Percentiles rank a stretch among this genome's conserved stretches.
Conservation (phyloP, 2,888 invertebrate genomes). For the Eilema griseolum region DNA sequence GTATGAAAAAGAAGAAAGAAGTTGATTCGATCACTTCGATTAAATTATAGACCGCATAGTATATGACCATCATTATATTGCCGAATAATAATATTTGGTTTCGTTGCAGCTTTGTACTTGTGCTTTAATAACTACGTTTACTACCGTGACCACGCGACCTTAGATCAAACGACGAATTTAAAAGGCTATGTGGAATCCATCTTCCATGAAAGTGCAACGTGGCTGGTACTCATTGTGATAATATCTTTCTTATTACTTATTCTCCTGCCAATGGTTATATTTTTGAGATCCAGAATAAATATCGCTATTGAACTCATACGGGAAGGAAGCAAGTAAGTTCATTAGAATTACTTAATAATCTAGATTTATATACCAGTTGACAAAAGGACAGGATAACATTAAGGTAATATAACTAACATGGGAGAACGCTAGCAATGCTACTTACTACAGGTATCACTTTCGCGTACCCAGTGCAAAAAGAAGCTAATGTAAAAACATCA, state of each 20-base stretch:
- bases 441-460: no score
- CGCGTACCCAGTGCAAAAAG: no score
- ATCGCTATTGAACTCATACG: conserved; percentile 96
- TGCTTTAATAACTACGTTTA: conserved; percentile 88
- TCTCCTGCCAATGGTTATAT: conserved; percentile 91
- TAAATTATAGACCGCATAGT: not conserved
- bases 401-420: no score
- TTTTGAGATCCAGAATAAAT: conserved; percentile 93
- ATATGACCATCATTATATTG: not conserved
- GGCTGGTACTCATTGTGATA: conserved; percentile 90
- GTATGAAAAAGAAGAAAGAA: no score
- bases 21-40: not conserved
- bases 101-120: conserved; percentile 86
- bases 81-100: not conserved
- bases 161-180: conserved; percentile 71
- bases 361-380: not conserved
- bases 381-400: not conserved
- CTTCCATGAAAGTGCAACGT: conserved; percentile 88
- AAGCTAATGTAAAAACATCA: no score
- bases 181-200: conserved; percentile 80
- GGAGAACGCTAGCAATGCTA: no score
- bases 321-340: conserved; percentile 94
- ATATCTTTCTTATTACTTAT: conserved; percentile 88
- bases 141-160: conserved; percentile 74
- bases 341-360: not conserved